Evolutionary conservation across 2,888 invertebrate genomes (phyloP).

Genomic region (Lacanobia oleracea): DNA sequence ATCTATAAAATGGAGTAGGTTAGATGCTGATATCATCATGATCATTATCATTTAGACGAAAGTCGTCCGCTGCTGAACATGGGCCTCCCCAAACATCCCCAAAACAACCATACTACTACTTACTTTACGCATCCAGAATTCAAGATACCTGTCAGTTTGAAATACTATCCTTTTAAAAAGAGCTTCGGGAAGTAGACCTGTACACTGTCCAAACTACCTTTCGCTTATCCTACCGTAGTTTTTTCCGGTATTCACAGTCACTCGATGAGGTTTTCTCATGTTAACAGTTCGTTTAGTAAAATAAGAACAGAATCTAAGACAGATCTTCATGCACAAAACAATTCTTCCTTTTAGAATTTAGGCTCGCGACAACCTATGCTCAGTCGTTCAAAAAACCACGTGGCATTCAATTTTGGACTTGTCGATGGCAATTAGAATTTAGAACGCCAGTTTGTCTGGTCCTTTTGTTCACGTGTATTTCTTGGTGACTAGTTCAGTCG

Average conservation of each 20-base stretch:
- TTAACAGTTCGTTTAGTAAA: background rate
- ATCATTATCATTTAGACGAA: background rate
- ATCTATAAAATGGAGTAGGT: background rate
- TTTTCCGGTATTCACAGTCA: background rate
- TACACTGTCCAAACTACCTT: background rate
- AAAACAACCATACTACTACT: background rate
- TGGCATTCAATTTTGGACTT: too few relatives aligned
- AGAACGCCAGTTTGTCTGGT: conserved; percentile 1
- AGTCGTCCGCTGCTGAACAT: background rate
- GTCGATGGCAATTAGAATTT: too few relatives aligned
- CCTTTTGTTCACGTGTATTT: conserved; percentile 39
- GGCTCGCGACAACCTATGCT: too few relatives aligned
- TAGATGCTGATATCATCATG: background rate
- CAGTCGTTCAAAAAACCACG: too few relatives aligned
- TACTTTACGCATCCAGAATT: too few relatives aligned
- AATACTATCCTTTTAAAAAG: background rate
- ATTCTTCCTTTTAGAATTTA: too few relatives aligned
- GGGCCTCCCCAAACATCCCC: background rate
- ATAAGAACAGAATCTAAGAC: background rate
- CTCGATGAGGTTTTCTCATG: background rate
- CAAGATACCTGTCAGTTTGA: too few relatives aligned
- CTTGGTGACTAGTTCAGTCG: conserved; percentile 10
- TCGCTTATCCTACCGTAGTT: background rate
- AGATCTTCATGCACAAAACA: too few relatives aligned
- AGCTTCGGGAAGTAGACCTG: too few relatives aligned